Evolutionary conservation across 1,140 invertebrate genomes (phyloP).

Genomic region (Drosophila yakuba): DNA sequence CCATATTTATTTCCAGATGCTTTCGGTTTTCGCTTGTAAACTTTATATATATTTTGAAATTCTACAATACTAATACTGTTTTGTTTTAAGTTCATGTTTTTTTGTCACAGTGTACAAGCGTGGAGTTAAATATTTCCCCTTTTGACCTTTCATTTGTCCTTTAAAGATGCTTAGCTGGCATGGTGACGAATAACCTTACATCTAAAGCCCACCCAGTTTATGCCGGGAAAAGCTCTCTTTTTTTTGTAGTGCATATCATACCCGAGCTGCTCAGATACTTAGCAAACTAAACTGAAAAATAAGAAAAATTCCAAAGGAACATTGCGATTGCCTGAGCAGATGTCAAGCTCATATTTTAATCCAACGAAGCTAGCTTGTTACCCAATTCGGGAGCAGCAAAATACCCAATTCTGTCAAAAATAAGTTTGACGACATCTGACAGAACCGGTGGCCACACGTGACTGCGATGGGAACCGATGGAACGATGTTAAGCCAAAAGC

Average conservation of each 20-base stretch:
- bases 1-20: no score
- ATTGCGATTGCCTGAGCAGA: conserved; percentile 9
- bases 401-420: conserved; percentile 32
- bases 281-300: not conserved
- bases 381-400: conserved; percentile 13
- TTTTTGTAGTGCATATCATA: not conserved
- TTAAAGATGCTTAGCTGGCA: conserved; percentile 6
- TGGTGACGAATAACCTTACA: conserved; percentile 1
- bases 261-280: not conserved
- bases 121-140: not conserved
- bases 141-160: not conserved
- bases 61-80: no score
- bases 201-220: not conserved
- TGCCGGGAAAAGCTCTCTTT: not conserved
- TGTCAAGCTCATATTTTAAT: conserved; percentile 22
- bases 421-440: conserved; percentile 8
- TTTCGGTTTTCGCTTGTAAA: no score
- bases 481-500: conserved; percentile 1
- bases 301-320: not conserved
- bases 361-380: conserved; percentile 6
- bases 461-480: conserved; percentile 11
- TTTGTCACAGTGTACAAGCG: no score
- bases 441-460: conserved; percentile 32
- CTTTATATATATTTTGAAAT: no score
- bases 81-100: no score